A percentile compares a stretch with the other conserved stretches of the same genome.
Evolutionary conservation across 2,888 invertebrate species (phyloP).

Genomic region (Carterocephalus palaemon): DNA sequence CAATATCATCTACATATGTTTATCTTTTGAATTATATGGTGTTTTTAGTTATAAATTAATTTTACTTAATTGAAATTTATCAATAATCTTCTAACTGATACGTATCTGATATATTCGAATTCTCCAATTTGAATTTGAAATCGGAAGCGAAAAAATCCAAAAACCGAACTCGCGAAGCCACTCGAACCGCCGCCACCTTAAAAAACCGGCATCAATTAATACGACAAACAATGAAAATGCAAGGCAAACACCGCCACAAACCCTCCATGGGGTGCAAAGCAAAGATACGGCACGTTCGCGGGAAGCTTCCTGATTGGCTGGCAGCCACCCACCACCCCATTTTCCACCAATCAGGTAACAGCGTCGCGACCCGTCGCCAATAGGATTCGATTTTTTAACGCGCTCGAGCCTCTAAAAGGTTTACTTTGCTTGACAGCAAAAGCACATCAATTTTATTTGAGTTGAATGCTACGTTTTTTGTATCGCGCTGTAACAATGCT

Average conservation of each 20-base stretch:
- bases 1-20: too few species aligned
- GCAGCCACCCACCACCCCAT: constrained; percentile 42
- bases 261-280: constrained; percentile 52
- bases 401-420: constrained; percentile 9
- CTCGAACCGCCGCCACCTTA: constrained; percentile 27
- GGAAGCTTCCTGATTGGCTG: constrained; percentile 48
- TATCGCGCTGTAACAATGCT: too few species aligned
- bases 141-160: too few species aligned
- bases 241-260: constrained; percentile 68
- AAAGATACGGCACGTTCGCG: constrained; percentile 66
- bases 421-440: constrained; percentile 8
- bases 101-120: too few species aligned
- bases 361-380: constrained; percentile 25
- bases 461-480: constrained; percentile 3
- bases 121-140: too few species aligned
- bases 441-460: constrained; percentile 17
- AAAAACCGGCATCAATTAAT: constrained; percentile 43
- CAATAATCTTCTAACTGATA: too few species aligned
- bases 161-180: constrained; percentile 6
- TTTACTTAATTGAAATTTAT: too few species aligned
- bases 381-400: constrained; percentile 11
- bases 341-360: constrained; percentile 43
- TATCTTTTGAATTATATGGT: too few species aligned
- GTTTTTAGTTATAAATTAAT: too few species aligned
- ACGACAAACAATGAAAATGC: constrained; percentile 71